Base-by-base conservation (phyloP, 1,140 invertebrate genomes). In the Pectinophora gossypiella region DNA sequence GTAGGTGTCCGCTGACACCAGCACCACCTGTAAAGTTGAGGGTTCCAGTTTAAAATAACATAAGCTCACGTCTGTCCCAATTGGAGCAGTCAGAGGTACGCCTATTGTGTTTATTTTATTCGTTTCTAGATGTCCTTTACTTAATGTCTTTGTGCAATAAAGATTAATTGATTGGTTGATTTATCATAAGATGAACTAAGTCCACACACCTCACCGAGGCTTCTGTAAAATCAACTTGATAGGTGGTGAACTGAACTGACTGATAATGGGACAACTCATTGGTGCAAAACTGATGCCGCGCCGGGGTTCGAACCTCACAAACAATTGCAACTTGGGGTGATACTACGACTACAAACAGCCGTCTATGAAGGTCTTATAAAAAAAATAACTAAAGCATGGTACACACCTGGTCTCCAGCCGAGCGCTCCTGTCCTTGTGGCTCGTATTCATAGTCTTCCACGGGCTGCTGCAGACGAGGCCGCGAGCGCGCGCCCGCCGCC, bases 1-100 rank as follows among this genome's bases (percentile, higher is more conserved):
- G 56, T 88, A 87, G 0, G 61, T 57, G 19, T 81, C 83, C 19
- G 70, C 76, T 1, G 76, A 67, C 13, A 88, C 83, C 18, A 87
- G 53, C 21, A 86, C 85, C 45, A 88, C 75, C 72, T 88, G 76
- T 19, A 76, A 78, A 42, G 19, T 10, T 7, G 22, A 9, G 15
- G 16, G n/a, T 27, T 10, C 1, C 2, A 27, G n/a, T 19, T 45
- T 7, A 19, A 5, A 7, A 19, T 13, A 45, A 3, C 6, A 45
- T 18, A 45, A 5, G 19, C 43, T 19, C 19, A 10, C 13, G 19
- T 45, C 43, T 10, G 5, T 15, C 5, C 13, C 7, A 38, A n/a
- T n/a, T n/a, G n/a, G n/a, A n/a, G n/a, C n/a, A n/a, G n/a, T n/a
- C n/a, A n/a, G n/a, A n/a, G n/a, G n/a, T n/a, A n/a, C n/a, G n/a